Percentiles rank a stretch among this genome's conserved stretches.
These are phyloP conservation scores for Lithophane semibrunnea DNA, from an alignment of 2,888 invertebrate species.

Conservation along the genomic window DNA sequence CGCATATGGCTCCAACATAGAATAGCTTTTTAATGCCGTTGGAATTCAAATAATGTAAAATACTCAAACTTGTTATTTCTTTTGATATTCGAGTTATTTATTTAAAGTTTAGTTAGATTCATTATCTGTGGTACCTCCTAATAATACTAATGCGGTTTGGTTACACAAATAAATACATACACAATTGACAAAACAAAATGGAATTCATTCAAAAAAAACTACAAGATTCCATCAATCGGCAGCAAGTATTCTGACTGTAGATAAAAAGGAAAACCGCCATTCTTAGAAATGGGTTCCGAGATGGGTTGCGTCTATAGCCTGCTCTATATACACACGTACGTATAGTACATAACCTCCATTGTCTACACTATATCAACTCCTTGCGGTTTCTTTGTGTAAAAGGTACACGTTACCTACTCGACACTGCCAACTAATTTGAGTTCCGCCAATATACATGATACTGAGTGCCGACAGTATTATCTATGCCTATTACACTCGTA, in stretches of 20 bases:
- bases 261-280: conserved; percentile 69
- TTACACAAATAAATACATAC: conserved; percentile 20
- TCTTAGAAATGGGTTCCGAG: conserved; percentile 68
- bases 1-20: conserved; percentile 48
- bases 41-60: conserved; percentile 28
- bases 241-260: conserved; percentile 64
- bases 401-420: conserved; percentile 32
- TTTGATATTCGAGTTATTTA: conserved; percentile 7
- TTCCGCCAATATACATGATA: conserved; percentile 27
- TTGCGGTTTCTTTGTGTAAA: conserved; percentile 56
- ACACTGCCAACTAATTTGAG: conserved; percentile 49
- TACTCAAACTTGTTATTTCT: conserved; percentile 15
- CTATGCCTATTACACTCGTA: conserved; percentile 18
- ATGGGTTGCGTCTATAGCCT: conserved; percentile 60
- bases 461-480: conserved; percentile 25
- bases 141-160: background rate
- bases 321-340: conserved; percentile 37
- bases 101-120: background rate
- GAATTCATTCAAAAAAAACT: conserved; percentile 57
- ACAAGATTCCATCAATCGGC: conserved; percentile 69
- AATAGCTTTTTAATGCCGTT: conserved; percentile 53
- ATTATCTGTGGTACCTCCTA: background rate
- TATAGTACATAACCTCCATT: conserved; percentile 36
- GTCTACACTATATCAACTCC: conserved; percentile 58
- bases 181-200: conserved; percentile 55